Conservation (phyloP, 1,140 invertebrate species). For the Myzus persicae region DNA sequence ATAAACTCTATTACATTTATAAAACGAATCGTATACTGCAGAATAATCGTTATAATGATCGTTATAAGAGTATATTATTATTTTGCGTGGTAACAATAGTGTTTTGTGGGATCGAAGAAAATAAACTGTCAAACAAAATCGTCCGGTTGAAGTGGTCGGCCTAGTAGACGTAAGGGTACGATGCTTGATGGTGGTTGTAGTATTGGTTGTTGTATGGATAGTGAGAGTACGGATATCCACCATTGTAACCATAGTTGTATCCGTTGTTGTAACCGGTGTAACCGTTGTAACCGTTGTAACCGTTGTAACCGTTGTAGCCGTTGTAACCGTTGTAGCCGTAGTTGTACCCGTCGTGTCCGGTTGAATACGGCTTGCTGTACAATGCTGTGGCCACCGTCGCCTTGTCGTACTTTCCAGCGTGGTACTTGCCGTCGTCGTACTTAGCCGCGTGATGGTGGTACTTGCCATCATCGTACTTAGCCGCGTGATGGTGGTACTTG, state of each 20-base stretch:
- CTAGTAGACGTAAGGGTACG: background rate
- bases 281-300: background rate
- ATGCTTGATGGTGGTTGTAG: background rate
- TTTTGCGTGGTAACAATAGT: background rate
- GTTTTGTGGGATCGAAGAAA: background rate
- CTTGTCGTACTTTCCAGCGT: constrained; percentile 61
- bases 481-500: constrained; percentile 61
- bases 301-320: too few species aligned
- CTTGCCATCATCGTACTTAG: constrained; percentile 61
- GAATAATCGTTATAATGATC: background rate
- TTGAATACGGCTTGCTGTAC: constrained; percentile 9
- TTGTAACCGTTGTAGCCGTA: constrained; percentile 26
- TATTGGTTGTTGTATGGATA: background rate
- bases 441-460: constrained; percentile 61
- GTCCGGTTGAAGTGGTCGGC: background rate
- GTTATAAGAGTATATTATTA: background rate
- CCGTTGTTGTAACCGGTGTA: constrained; percentile 57
- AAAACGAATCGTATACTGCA: background rate
- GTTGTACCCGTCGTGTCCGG: background rate
- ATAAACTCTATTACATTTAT: background rate
- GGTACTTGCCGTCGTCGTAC: constrained; percentile 62
- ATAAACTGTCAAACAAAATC: background rate
- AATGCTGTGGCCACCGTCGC: background rate
- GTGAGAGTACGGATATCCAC: constrained; percentile 12
- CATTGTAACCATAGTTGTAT: constrained; percentile 50